Evolutionary conservation across 2,888 invertebrate species (phyloP), one percentile per base, ranked within the genome.

Genomic region (Endomychus coccineus): DNA sequence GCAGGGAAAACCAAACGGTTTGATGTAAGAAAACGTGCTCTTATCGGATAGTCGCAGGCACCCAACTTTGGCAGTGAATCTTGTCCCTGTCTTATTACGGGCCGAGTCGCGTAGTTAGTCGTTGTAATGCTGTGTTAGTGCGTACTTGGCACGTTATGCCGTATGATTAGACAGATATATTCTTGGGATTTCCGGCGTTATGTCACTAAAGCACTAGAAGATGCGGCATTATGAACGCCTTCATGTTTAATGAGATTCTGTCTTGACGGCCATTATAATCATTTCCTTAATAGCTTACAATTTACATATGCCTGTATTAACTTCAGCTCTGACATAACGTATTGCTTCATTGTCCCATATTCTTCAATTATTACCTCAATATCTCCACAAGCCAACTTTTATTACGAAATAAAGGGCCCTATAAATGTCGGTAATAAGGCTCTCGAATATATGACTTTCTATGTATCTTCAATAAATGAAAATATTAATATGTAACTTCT

Each of bases 141-240:
- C 59, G 59, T 62, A 61, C 55, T 63, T 60, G 58, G 59, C 59
- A 62, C 61, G 59, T 62, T 61, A 62, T 59, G 58, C 55, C 56
- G 55, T 59, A 59, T 61, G 62, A 64, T 62, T 64, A 61, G 62
- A 62, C 58, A 59, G 60, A 61, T 62, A 61, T 62, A 62, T 62
- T 61, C 56, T 50, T 46, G 51, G 58, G 58, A 62, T 61, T 62
- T 61, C 56, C 58, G 56, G 55, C 55, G 52, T 56, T 54, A 56
- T 56, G 59, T 61, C 61, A 59, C 58, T 58, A 55, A 56, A 21
- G 56, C 57, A 52, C 54, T 50, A 46, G 48, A 42, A 49, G 50
- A 49, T 46, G 40, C 38, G 48, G 51, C 51, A 55, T 55, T 55
- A 56, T 53, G 51, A 49, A 49, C 47, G 47, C 45, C 51, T 46